Evolutionary conservation across 2,888 invertebrate species (phyloP), one percentile per base, ranked within the genome.

Genomic region (Julus scandinavius): DNA sequence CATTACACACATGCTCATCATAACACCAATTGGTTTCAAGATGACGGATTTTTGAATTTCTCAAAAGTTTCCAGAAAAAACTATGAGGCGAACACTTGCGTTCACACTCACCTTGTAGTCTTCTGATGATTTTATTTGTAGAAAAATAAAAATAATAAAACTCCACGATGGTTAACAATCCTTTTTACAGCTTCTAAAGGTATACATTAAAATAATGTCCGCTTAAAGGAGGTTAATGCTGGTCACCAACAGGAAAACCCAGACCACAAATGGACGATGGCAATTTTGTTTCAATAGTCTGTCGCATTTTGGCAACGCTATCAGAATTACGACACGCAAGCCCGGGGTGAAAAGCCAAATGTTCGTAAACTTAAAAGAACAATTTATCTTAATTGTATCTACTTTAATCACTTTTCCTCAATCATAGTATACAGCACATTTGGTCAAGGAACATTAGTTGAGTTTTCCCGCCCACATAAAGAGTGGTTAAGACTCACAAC

Each of bases 151-250:
- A 50, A 13, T 50, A 50, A 50, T 50, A 50, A 29, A 29, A 29
- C 29, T 29, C 29, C 29, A 29, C 29, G 29, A 29, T 29, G 29
- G 29, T 29, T 29, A 29, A 29, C 29, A 29, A 29, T 29, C 29
- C 29, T 29, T 29, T 29, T 29, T 29, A 29, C 29, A 29, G 29
- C 29, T 1, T 29, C 29, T 29, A 29, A 49, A 49, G 11, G 1
- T 49, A 49, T 49, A 49, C 11, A 49, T 49, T 49, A 49, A 49
- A 49, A n/a, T 20, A 63, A n/a, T 20, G 63, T 63, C 63, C 63
- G 63, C 20, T 63, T 63, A 29, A 72, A 72, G 1, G 72, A 72
- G 72, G 72, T 72, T 29, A 72, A 72, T 72, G 72, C 20, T 72
- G 29, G 29, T 72, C 72, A 72, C 29, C 72, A 72, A 72, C 29